Evolutionary conservation across 92 coral and sea anemone species (phyloP).

Genomic region (Zoanthus solanderi): DNA sequence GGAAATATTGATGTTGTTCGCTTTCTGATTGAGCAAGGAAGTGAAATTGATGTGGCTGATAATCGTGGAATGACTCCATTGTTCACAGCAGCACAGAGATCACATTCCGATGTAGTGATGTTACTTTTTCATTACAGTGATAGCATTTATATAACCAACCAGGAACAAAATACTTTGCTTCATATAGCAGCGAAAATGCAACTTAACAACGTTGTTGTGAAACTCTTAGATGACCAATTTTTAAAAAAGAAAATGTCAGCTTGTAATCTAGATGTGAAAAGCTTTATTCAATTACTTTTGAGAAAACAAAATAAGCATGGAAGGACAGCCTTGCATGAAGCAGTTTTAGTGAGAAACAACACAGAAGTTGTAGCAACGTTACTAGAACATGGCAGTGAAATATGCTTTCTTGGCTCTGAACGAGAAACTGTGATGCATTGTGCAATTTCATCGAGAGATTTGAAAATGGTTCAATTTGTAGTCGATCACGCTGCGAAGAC

Average conservation of each 20-base stretch:
- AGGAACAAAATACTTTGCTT: background rate
- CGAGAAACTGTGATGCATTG: background rate
- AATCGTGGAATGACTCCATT: background rate
- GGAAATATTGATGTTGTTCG: constrained; percentile 17
- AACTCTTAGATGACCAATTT: background rate
- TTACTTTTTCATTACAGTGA: constrained; percentile 1
- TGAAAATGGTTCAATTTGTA: background rate
- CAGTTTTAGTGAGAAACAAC: background rate
- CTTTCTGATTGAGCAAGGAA: constrained; percentile 37
- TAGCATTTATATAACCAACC: background rate
- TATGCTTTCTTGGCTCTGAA: background rate
- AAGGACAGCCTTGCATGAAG: constrained; percentile 22
- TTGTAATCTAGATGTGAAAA: background rate
- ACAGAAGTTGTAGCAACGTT: background rate
- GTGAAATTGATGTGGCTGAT: constrained; percentile 26
- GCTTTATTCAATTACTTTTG: background rate
- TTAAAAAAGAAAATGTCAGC: background rate
- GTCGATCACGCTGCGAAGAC: background rate
- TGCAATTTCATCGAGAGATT: background rate
- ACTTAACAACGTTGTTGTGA: background rate
- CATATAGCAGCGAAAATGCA: constrained; percentile 1
- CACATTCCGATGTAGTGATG: background rate
- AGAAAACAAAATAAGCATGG: background rate
- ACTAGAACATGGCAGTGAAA: constrained; percentile 10
- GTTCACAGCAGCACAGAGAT: background rate